Percentiles rank a stretch among this genome's conserved stretches.
phyloP scores from a whole-genome alignment of 2,888 invertebrate species.

The Hemaris fuciformis region DNA sequence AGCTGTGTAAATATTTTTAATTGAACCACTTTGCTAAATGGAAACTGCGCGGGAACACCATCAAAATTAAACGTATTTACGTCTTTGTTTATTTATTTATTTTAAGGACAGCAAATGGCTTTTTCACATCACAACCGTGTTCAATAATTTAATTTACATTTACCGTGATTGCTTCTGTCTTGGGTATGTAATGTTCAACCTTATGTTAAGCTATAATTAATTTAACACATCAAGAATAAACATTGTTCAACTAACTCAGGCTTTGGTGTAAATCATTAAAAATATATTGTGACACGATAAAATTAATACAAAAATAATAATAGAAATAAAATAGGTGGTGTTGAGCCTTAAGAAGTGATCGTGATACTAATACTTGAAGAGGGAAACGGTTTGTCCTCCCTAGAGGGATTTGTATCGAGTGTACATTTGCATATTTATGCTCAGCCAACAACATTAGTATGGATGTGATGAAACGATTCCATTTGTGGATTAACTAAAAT shows the following conservation, averaged over 20 bases:
- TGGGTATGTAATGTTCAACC: neutral
- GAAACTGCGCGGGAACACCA: neutral
- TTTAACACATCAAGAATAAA: too few species aligned
- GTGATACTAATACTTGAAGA: slow-evolving; percentile 48
- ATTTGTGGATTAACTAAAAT: slow-evolving; percentile 20
- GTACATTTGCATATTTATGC: slow-evolving; percentile 52
- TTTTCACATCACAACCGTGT: slow-evolving; percentile 3
- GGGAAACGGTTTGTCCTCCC: slow-evolving; percentile 39
- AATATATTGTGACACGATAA: too few species aligned
- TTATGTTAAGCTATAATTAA: too few species aligned
- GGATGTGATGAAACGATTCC: slow-evolving; percentile 27
- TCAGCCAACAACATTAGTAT: slow-evolving; percentile 40
- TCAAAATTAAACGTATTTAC: neutral
- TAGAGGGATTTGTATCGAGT: slow-evolving; percentile 41
- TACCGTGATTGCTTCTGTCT: neutral
- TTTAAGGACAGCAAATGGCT: neutral
- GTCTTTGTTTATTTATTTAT: neutral
- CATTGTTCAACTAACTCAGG: too few species aligned
- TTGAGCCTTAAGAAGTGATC: slow-evolving; percentile 37
- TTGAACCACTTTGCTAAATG: neutral
- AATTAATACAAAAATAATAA: neutral
- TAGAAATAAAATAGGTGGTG: neutral
- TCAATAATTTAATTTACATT: neutral
- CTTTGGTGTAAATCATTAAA: too few species aligned
- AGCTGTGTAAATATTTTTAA: neutral